Conservation (phyloP, 2,888 invertebrate genomes). For the Lysandra coridon region DNA sequence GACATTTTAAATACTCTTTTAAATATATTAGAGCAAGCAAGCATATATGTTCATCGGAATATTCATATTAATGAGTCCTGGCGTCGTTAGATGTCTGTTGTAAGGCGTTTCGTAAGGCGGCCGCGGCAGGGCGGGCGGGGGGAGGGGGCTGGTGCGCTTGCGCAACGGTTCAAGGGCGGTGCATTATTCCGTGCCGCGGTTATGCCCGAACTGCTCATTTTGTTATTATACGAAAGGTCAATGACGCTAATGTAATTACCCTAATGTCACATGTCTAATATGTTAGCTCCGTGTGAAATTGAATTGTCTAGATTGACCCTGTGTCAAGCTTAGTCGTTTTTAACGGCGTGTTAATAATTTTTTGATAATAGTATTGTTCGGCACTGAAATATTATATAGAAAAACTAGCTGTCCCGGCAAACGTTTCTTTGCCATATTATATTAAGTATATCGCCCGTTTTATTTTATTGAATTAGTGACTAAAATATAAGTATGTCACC, state of each 20-base stretch:
- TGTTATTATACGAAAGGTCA: conserved; percentile 12
- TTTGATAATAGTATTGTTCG: neutral
- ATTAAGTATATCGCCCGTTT: too few relatives aligned
- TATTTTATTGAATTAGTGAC: too few relatives aligned
- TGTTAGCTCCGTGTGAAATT: neutral
- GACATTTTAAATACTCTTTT: too few relatives aligned
- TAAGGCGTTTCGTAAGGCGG: conserved; percentile 23
- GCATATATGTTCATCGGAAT: neutral
- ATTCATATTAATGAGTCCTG: conserved; percentile 12
- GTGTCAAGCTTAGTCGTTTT: neutral
- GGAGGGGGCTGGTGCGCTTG: conserved; percentile 54
- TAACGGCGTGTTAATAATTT: neutral
- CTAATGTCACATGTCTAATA: conserved; percentile 6
- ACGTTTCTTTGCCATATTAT: too few relatives aligned
- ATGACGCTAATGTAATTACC: conserved; percentile 22
- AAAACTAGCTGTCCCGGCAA: too few relatives aligned
- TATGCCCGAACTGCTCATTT: conserved; percentile 27
- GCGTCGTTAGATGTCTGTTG: conserved; percentile 20
- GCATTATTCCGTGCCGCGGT: conserved; percentile 43
- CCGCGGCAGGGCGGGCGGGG: conserved; percentile 37
- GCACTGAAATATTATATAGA: neutral
- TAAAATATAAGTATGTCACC: too few relatives aligned
- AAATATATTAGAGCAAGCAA: neutral
- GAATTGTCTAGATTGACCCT: conserved; percentile 15
- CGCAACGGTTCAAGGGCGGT: conserved; percentile 69